Conservation (phyloP, 2,888 invertebrate genomes). For the Pandemis cinnamomeana region DNA sequence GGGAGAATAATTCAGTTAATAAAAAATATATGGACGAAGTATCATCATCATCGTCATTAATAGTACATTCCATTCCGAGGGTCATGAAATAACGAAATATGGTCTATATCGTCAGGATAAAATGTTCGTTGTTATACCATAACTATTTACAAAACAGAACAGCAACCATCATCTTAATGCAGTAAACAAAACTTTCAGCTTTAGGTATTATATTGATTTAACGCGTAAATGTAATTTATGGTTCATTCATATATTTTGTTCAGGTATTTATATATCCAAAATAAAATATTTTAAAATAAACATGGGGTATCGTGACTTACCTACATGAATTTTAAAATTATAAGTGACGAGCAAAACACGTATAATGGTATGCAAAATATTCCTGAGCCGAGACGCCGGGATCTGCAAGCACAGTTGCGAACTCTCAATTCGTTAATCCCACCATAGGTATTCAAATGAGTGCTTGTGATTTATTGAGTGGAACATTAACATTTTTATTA, state of each 20-base stretch:
- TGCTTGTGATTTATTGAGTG: slow-evolving; percentile 85
- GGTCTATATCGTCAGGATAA: background rate
- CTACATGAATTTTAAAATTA: slow-evolving; percentile 3
- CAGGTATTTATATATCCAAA: background rate
- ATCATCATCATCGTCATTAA: background rate
- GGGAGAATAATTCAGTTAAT: slow-evolving; percentile 21
- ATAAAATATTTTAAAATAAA: background rate
- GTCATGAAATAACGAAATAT: no score
- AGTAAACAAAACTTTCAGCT: no score
- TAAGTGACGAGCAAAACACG: background rate
- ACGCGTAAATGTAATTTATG: no score
- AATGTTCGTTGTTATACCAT: background rate
- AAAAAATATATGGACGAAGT: background rate
- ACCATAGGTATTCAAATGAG: slow-evolving; percentile 83
- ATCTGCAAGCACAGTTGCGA: slow-evolving; percentile 64
- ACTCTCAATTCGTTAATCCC: slow-evolving; percentile 80
- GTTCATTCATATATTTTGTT: no score
- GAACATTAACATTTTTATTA: slow-evolving; percentile 85
- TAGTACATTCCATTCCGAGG: background rate
- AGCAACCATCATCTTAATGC: no score
- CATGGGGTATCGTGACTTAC: background rate
- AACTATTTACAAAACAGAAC: no score
- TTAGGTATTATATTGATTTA: no score
- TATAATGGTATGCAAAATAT: slow-evolving; percentile 62
- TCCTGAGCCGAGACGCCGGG: slow-evolving; percentile 56